Conservation (phyloP, 2,888 invertebrate species). For the Ctenicera cuprea region DNA sequence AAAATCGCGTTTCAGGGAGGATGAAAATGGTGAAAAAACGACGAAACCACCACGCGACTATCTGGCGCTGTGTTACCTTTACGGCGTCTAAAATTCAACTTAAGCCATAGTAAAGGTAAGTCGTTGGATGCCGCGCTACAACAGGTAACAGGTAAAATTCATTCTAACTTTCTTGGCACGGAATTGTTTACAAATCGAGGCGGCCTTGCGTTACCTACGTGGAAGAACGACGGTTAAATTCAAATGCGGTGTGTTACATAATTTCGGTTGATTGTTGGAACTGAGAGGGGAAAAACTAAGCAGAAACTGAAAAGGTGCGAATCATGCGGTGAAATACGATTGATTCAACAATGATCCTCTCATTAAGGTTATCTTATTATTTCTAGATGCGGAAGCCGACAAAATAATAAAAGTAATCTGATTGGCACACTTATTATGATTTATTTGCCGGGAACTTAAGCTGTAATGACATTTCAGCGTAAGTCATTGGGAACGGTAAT, state of each 20-base stretch:
- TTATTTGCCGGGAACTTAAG: constrained; percentile 15
- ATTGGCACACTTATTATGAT: constrained; percentile 36
- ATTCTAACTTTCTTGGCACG: constrained; percentile 46
- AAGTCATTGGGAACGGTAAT: neutral
- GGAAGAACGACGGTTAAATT: constrained; percentile 44
- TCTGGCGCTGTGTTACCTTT: constrained; percentile 44
- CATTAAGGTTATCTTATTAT: neutral
- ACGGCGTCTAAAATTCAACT: constrained; percentile 50
- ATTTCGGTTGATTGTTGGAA: constrained; percentile 14
- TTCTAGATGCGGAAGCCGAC: constrained; percentile 27
- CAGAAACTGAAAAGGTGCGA: too few relatives aligned
- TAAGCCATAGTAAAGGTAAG: constrained; percentile 48
- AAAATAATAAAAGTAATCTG: constrained; percentile 20
- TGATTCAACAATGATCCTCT: neutral
- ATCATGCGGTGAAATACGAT: neutral
- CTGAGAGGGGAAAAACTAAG: neutral
- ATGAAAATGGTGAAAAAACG: neutral
- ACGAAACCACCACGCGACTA: constrained; percentile 23
- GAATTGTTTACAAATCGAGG: constrained; percentile 45
- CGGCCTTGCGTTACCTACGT: constrained; percentile 42
- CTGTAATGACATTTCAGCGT: neutral
- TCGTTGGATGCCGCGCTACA: constrained; percentile 40
- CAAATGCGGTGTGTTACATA: constrained; percentile 36
- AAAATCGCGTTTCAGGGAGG: neutral
- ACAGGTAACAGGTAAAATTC: constrained; percentile 54